Base-by-base conservation (phyloP, 2,888 invertebrate genomes). In the Diplolepis rosae region DNA sequence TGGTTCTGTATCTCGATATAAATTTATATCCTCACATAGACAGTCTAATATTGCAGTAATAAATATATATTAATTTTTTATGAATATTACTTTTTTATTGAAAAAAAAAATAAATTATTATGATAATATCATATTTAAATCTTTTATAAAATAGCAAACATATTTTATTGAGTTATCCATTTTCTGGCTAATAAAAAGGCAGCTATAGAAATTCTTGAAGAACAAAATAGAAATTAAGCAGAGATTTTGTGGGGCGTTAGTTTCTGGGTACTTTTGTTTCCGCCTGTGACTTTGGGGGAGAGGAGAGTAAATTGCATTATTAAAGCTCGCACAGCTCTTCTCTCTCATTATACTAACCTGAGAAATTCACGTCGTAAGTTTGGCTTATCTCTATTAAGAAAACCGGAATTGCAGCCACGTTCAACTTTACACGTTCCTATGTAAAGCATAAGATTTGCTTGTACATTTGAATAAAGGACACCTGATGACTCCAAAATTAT, bases 361-460 rank as follows among this genome's bases (percentile, higher is more conserved):
- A 80, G 81, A 79, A 81, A 80, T 79, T 79, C 79, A 68, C 79
- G 54, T 78, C 79, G 78, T 81, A 81, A 76, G 74, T 80, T 81
- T 69, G 73, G 81, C 80, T 81, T 81, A 81, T 81, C 81, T 81
- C 81, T 79, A 77, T 81, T 81, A 80, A 72, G 81, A 72, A 73
- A 71, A 66, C 81, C 73, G 70, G 77, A 78, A 81, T 81, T 81
- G 76, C 79, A 69, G 35, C 61, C 61, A 61, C 35, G 24, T 61
- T 61, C 24, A 61, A 61, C 61, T 61, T 61, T 61, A 61, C 39
- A 35, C 61, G 39, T 61, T 39, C 35, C 24, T 39, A 61, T 61
- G 24, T 35, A 39, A 35, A 61, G 61, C 61, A 24, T 24, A 39
- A 61, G 35, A 39, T 24, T 61, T 15, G 9, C 32, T n/a, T 61